Evolutionary conservation across 2,888 invertebrate species (phyloP), one percentile per base, ranked within the genome.

Genomic region (Tiliacea citrago): DNA sequence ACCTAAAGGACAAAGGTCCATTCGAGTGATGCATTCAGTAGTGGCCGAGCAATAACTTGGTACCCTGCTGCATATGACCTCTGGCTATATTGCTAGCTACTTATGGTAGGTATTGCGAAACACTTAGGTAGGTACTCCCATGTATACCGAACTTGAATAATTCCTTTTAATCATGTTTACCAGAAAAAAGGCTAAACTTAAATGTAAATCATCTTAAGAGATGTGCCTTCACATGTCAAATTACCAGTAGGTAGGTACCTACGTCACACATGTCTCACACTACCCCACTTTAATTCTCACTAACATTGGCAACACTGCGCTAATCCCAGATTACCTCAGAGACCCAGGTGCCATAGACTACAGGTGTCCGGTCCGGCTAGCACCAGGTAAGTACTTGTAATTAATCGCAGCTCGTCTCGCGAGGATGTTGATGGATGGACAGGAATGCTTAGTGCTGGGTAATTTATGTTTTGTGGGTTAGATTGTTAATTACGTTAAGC

Each of bases 351-450:
- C 39, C 24, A 24, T n/a, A 45, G 45, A 47, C 62, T 18, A n/a
- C 78, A 78, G 70, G 61, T 78, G 70, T 6, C 0, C 0, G 7
- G n/a, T 53, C 55, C 74, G 35, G 47, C 24, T 4, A 12, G 21
- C 45, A 73, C 53, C 65, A 51, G 62, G 62, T 70, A 65, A 53
- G 60, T 55, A 55, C 61, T 16, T 1, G 79, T 55, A 47, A 77
- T 80, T 77, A 77, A 77, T 77, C 7, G 5, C 58, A 1, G 21
- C 79, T 60, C 80, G 63, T 47, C 76, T 77, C 78, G 13, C 16
- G 49, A 21, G 18, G 65, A 55, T 55, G 55, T 35, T 57, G 79
- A 79, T 53, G 66, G 79, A 79, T 79, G 58, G 45, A 45, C 21
- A 18, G 42, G 42, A 35, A 49, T 18, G 76, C 35, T 79, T 67